phyloP scores from a whole-genome alignment of 2,113 vertebrate species.

The Lontra canadensis region DNA sequence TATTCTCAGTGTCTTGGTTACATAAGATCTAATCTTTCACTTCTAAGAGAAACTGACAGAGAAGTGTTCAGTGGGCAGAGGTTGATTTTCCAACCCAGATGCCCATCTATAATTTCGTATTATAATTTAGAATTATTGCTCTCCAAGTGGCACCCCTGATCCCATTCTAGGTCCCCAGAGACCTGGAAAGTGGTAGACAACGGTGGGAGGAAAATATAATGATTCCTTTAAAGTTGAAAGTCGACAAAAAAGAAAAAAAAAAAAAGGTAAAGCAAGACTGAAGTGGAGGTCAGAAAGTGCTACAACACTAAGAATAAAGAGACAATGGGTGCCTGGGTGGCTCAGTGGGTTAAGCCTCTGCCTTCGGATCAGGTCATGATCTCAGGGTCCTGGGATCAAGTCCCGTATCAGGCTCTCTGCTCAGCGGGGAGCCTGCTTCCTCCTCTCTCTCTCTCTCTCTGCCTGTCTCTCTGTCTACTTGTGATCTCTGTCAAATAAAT shows the following conservation, averaged over 20 bases:
- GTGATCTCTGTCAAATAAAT: too few species aligned
- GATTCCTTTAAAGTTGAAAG: background rate
- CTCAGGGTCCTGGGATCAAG: too few species aligned
- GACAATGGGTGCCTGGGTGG: background rate
- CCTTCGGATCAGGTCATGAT: too few species aligned
- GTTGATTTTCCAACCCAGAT: background rate
- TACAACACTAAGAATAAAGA: background rate
- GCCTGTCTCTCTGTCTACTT: too few species aligned
- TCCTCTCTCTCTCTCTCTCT: too few species aligned
- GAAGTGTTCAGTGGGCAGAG: background rate
- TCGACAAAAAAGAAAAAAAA: background rate
- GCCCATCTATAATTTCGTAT: background rate
- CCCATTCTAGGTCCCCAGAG: background rate
- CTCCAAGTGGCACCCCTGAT: background rate
- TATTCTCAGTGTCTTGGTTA: background rate
- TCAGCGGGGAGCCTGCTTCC: too few species aligned
- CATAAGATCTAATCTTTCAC: background rate
- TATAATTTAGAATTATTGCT: conserved; percentile 11
- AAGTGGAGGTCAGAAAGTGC: background rate
- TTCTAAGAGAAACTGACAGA: background rate
- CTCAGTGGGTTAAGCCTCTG: too few species aligned
- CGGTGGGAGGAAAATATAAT: background rate
- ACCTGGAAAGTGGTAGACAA: background rate
- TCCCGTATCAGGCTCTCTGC: too few species aligned
- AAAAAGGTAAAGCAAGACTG: background rate